A percentile compares a stretch with the other conserved stretches of the same genome.
phyloP scores from a whole-genome alignment of 2,888 invertebrate genomes.

The Leptothorax acervorum region DNA sequence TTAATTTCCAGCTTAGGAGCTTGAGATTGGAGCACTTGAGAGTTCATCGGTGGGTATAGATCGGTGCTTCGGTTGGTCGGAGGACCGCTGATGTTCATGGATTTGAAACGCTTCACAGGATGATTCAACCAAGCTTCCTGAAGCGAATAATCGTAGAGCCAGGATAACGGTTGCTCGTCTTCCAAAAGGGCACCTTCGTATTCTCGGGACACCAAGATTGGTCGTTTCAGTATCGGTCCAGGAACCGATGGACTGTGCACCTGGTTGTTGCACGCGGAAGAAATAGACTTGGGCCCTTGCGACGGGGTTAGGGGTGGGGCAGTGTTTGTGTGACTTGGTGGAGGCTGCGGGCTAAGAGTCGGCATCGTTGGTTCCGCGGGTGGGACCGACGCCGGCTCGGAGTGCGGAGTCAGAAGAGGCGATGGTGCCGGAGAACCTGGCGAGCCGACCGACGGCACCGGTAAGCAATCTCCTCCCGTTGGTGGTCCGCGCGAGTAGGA shows the following conservation, averaged over 20 bases:
- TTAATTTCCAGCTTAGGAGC: slow-evolving; percentile 88
- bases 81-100: slow-evolving; percentile 79
- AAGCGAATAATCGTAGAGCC: slow-evolving; percentile 95
- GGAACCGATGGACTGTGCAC: slow-evolving; percentile 72
- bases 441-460: slow-evolving; percentile 84
- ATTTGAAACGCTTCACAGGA: slow-evolving; percentile 95
- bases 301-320: slow-evolving; percentile 83
- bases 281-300: slow-evolving; percentile 85
- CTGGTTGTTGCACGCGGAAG: slow-evolving; percentile 82
- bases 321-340: slow-evolving; percentile 85
- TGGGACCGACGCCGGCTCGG: slow-evolving; percentile 89
- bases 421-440: slow-evolving; percentile 90
- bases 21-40: slow-evolving; percentile 85
- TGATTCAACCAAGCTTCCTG: slow-evolving; percentile 91
- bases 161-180: slow-evolving; percentile 92
- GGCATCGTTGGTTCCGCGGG: slow-evolving; percentile 90
- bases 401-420: slow-evolving; percentile 90
- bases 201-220: slow-evolving; percentile 92
- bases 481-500: slow-evolving; percentile 88
- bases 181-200: slow-evolving; percentile 93
- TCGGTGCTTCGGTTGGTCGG: slow-evolving; percentile 85
- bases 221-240: slow-evolving; percentile 88
- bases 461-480: slow-evolving; percentile 83
- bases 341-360: slow-evolving; percentile 90
- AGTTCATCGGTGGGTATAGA: slow-evolving; percentile 88